Base-by-base conservation (phyloP, 2,797 vertebrate species). In the Lophius americanus region DNA sequence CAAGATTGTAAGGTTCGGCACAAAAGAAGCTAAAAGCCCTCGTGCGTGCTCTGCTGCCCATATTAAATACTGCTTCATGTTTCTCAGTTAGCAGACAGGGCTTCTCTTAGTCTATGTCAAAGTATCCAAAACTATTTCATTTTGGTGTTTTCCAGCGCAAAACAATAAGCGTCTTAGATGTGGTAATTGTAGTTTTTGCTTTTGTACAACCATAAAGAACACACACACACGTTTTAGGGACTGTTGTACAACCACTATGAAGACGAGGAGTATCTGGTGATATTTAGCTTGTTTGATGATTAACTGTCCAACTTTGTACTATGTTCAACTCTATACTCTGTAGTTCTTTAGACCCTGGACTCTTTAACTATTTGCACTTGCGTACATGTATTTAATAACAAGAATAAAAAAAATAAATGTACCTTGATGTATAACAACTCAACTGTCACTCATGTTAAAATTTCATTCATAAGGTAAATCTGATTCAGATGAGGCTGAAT, bases 341-440 rank as follows among this genome's bases (percentile, higher is more conserved):
- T 98, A 95, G 95, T 96, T 97, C 94, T 94, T 79, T 95, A 96
- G 95, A 95, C 94, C 91, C 95, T 94, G 95, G 94, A 97, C 95
- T 98, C 95, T 86, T 75, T 92, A 95, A 95, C 95, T 96, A 96
- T 98, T 98, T 97, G 96, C 97, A 98, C 96, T 97, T 95, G 43
- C 43, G 11, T 44, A 90, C 87, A 89, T 92, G 96, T 99, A 99
- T 97, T 97, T 97, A 96, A 96, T 96, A 96, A 96, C 84, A 95
- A 89, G 95, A 96, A 95, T 95, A 96, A 96, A 94, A 94, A 96
- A 95, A 99, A 98, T 98, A 98, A 98, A 98, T 97, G 96, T 97
- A 95, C 95, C 94, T 96, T 96, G 96, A 95, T 95, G 95, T 96
- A 95, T 75, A 85, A 86, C 33, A 62, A 87, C 90, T 82, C 69